Base-by-base conservation (phyloP, 2,888 invertebrate species). In the Andricus curvator region DNA sequence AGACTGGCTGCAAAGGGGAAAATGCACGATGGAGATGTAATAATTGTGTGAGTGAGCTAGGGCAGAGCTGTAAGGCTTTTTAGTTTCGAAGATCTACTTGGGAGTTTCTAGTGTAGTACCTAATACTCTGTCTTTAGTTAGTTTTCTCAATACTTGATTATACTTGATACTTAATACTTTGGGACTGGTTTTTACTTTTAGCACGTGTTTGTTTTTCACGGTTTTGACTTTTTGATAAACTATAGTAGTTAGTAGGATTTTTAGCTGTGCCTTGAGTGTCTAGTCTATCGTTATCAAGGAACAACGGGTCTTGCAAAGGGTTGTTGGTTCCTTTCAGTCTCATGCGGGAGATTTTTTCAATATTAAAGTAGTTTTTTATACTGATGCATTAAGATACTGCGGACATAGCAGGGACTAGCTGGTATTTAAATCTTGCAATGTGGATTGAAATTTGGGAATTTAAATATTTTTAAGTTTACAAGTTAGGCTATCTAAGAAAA, bases 1-100 rank as follows among this genome's bases (percentile, higher is more conserved):
- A 97, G 93, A 97, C 96, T 89, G 97, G 97, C 97, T 97, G 96
- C 78, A 95, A 95, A 90, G 88, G 87, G 88, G 86, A 86, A 88
- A 86, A 77, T 81, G 78, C 48, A 80, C 60, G 65, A 66, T 29
- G 48, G 74, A 74, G 33, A 74, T 74, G 51, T 74, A 74, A 33
- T 56, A 33, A n/a, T 37, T n/a, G 22, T 25, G 62, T 25, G 62
- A 62, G 15, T 25, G 62, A 62, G 15, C 2, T 25, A 70, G 25
- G 25, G 44, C n/a, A 48, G 29, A 70, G 20, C 20, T 48, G 29
- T 51, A 20, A 74, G 33, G 51, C 20, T 56, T 48, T 74, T 74
- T n/a, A 56, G 33, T 56, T 17, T 48, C 25, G 6, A 9, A n/a
- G 15, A 9, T 74, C 62, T 51, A 51, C 29, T 74, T 74, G 33